Evolutionary conservation across 2,888 invertebrate genomes (phyloP), one percentile per base, ranked within the genome.

Genomic region (Rhabditoides inermis): DNA sequence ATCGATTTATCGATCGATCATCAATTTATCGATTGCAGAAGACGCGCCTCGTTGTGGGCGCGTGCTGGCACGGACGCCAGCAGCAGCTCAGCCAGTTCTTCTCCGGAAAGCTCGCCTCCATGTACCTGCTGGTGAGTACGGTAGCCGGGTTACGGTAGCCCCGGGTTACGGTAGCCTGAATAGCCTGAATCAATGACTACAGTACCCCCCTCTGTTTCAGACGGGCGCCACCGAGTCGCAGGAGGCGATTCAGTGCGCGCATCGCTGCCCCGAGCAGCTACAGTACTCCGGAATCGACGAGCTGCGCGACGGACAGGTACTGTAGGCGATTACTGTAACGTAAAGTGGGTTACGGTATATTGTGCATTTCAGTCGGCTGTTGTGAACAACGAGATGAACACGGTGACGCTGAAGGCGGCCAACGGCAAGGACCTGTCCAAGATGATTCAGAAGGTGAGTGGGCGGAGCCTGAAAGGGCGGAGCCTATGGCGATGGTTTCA

Each of bases 11-110:
- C 46, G 22, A 18, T 46, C n/a, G 6, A 18, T 28, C 12, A 7
- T 25, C 6, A 10, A 22, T n/a, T 7, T 30, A n/a, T n/a, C 62
- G 5, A 15, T 56, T 61, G 28, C 53, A 70, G 53, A 68, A 72
- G 77, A 95, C 94, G 7, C 90, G 90, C 5, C 81, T 95, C 39
- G 86, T 88, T 0, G 86, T 95, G 0, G 98, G 95, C 1, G 95
- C 94, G 26, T 98, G 98, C 81, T 98, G 91, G 88, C 94, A 94
- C 80, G 88, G 72, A 37, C 64, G 76, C 36, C 61, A 68, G 42
- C 85, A 85, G 77, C 86, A 86, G 76, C 87, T 91, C 83, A 87
- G 87, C 75, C 92, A 94, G 78, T 85, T 87, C 78, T 84, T 90
- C 80, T 85, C 77, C 80, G 90, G 90, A n/a, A 88, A 88, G 79